A percentile compares a stretch with the other conserved stretches of the same genome.
phyloP scores from a whole-genome alignment of 2,113 vertebrate genomes.

The Crotalus viridis region DNA sequence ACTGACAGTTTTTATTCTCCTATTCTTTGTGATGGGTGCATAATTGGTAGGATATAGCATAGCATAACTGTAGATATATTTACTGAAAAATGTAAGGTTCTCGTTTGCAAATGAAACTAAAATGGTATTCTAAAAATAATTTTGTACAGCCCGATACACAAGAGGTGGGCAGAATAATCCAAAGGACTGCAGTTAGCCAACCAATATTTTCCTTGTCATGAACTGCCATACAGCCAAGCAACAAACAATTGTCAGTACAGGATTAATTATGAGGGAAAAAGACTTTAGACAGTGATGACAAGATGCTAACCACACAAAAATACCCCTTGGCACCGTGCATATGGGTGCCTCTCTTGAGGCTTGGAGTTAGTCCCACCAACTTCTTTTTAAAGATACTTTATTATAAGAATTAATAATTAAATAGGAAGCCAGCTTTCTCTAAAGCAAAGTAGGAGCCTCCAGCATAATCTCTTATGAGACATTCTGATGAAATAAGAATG shows the following conservation, averaged over 20 bases:
- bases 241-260: neutral
- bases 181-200: neutral
- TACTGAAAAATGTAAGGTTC: neutral
- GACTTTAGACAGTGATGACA: neutral
- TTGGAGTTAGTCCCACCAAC: neutral
- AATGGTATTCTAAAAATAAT: neutral
- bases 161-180: neutral
- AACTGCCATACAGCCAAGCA: neutral
- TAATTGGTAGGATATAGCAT: accelerated
- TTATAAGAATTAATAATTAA: neutral
- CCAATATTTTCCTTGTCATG: neutral
- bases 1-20: slow-evolving; percentile 2
- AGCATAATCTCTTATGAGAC: neutral
- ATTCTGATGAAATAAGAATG: neutral
- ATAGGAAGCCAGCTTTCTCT: neutral
- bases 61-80: neutral
- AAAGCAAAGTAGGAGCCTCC: neutral
- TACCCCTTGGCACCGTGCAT: neutral
- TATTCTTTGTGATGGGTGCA: neutral
- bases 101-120: neutral
- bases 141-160: neutral
- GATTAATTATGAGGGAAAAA: neutral
- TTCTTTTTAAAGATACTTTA: neutral
- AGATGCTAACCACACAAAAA: neutral
- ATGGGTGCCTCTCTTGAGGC: neutral